Conservation (phyloP, 2,797 vertebrate species). For the Centropyge bicolor region DNA sequence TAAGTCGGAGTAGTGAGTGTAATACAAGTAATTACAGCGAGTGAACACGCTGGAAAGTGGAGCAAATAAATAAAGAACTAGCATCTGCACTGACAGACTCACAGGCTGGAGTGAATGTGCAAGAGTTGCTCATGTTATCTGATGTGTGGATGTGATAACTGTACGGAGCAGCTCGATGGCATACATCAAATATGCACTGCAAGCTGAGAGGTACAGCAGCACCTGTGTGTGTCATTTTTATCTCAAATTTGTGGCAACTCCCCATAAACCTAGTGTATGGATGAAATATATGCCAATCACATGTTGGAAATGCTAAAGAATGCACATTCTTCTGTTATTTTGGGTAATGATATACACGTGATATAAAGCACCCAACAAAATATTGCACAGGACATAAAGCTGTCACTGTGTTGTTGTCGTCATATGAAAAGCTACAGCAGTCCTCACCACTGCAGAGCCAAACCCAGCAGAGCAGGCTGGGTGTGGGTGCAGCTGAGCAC, state of each 20-base stretch:
- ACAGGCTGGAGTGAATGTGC: constrained; percentile 7
- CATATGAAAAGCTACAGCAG: background rate
- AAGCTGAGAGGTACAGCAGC: background rate
- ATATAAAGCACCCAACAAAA: background rate
- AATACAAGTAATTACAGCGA: constrained; percentile 29
- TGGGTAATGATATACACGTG: background rate
- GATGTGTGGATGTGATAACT: constrained; percentile 15
- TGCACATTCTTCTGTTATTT: background rate
- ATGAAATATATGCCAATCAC: background rate
- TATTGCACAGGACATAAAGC: background rate
- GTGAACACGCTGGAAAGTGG: constrained; percentile 36
- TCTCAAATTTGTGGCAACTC: background rate
- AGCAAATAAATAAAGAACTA: constrained; percentile 26
- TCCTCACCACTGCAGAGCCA: background rate
- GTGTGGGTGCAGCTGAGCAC: background rate
- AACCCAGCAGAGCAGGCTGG: background rate
- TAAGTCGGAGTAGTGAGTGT: constrained; percentile 33
- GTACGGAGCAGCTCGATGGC: background rate
- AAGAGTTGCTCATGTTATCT: constrained; percentile 22
- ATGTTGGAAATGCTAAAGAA: background rate
- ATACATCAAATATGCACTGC: background rate
- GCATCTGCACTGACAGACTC: constrained; percentile 9
- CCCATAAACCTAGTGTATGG: background rate
- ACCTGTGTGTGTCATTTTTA: background rate
- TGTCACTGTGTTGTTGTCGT: background rate